Evolutionary conservation across 1,140 invertebrate genomes (phyloP).

Genomic region (Lepidurus apus): DNA sequence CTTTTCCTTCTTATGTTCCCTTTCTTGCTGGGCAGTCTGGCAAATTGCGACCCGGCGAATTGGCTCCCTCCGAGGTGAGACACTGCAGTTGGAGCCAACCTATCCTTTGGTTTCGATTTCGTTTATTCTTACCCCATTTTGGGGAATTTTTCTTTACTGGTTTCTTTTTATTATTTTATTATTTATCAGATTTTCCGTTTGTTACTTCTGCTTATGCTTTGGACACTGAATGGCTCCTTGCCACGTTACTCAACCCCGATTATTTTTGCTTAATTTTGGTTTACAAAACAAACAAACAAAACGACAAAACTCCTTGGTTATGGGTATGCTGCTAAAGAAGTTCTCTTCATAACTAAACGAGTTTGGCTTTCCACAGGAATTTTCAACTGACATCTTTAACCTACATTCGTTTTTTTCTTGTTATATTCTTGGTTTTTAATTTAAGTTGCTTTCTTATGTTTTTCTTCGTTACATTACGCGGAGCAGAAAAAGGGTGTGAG

Average conservation of each 20-base stretch:
- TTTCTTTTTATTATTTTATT: neutral
- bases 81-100: conserved; percentile 10
- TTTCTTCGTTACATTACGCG: conserved; percentile 30
- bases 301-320: neutral
- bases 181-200: neutral
- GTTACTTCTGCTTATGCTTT: conserved; percentile 25
- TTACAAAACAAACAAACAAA: neutral
- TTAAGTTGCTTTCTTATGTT: conserved; percentile 35
- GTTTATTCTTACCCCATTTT: neutral
- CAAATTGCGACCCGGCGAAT: conserved; percentile 36
- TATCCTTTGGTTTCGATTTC: conserved; percentile 21
- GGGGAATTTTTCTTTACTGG: neutral
- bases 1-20: conserved; percentile 33
- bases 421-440: conserved; percentile 31
- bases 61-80: conserved; percentile 36
- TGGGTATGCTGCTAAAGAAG: conserved; percentile 21
- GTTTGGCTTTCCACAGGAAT: neutral
- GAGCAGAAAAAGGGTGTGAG: conserved; percentile 44
- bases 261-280: conserved; percentile 10
- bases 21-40: conserved; percentile 29
- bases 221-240: conserved; percentile 15
- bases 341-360: conserved; percentile 8
- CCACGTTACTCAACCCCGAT: neutral
- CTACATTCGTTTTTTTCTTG: neutral
- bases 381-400: conserved; percentile 4